Conservation (phyloP, 2,888 invertebrate genomes). For the Drosophila nigricruria region DNA sequence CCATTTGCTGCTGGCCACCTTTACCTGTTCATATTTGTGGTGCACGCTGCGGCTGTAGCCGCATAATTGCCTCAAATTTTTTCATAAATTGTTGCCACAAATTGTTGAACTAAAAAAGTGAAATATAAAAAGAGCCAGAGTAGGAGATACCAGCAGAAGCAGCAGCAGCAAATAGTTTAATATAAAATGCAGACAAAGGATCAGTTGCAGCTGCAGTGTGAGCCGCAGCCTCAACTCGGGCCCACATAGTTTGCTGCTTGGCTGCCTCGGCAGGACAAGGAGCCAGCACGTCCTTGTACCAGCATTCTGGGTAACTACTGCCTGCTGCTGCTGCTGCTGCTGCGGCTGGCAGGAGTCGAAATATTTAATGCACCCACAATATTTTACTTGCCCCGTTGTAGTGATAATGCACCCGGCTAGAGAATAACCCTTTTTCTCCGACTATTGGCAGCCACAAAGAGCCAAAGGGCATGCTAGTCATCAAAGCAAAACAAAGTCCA, state of each 20-base stretch:
- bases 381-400: slow-evolving; percentile 54
- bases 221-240: slow-evolving; percentile 23
- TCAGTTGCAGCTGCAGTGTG: slow-evolving; percentile 20
- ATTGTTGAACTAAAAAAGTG: slow-evolving; percentile 46
- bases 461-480: slow-evolving; percentile 48
- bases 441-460: slow-evolving; percentile 29
- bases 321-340: slow-evolving; percentile 2
- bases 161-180: slow-evolving; percentile 68
- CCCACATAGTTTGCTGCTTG: slow-evolving; percentile 52
- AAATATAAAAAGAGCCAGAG: slow-evolving; percentile 37
- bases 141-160: slow-evolving; percentile 28
- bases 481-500: slow-evolving; percentile 67
- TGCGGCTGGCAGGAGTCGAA: slow-evolving; percentile 45
- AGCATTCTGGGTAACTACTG: slow-evolving; percentile 20
- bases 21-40: slow-evolving; percentile 35
- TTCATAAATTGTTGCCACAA: slow-evolving; percentile 67
- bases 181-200: slow-evolving; percentile 72
- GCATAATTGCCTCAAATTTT: slow-evolving; percentile 73
- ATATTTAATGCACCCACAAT: slow-evolving; percentile 75
- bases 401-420: slow-evolving; percentile 70
- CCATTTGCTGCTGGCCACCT: slow-evolving; percentile 8
- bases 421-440: slow-evolving; percentile 10
- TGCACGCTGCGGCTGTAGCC: slow-evolving; percentile 40
- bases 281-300: slow-evolving; percentile 22
- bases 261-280: slow-evolving; percentile 19